Base-by-base conservation (phyloP, 1,140 invertebrate species). In the Lordiphosa collinella region DNA sequence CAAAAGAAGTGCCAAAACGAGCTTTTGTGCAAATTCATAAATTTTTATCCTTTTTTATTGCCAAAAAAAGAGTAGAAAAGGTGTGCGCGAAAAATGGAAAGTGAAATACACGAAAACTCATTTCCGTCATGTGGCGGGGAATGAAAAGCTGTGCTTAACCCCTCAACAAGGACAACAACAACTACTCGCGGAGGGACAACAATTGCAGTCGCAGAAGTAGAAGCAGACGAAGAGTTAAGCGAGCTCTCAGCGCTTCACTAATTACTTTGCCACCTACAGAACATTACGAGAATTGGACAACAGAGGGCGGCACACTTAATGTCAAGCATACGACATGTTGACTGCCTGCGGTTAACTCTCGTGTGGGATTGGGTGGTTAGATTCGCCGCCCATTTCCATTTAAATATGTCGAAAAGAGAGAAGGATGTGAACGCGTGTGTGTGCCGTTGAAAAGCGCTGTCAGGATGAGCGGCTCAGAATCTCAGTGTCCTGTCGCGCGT, bases 41-140 rank as follows among this genome's bases (percentile, higher is more conserved):
- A 82, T 82, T 84, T 73, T 82, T 84, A 82, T 82, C 78, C 78
- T 78, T 82, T 82, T 82, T 84, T 84, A 82, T 82, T 82, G 72
- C 78, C 41, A 50, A 31, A 22, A 25, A 13, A 22, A 22, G 14
- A 9, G 14, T 11, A 37, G 31, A 34, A 61, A 54, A 44, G 37
- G 53, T 54, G 60, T 11, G 18, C 46, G 71, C 76, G 57, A 48
- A 66, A 67, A 82, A 80, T 76, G 58, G 58, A 76, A 82, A 84
- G 72, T 84, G 76, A 84, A 82, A 84, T 64, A 78, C 67, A 84
- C 72, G 25, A 56, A 80, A 80, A 82, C 78, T 82, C 78, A 80
- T 80, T 80, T 80, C 76, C 76, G 76, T 49, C 70, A 51, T 60
- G 67, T 53, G 7, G 55, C 14, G 40, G 34, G 14, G 59, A 71